Conservation (phyloP, 2,888 invertebrate species). For the Opisthograptis luteolata region DNA sequence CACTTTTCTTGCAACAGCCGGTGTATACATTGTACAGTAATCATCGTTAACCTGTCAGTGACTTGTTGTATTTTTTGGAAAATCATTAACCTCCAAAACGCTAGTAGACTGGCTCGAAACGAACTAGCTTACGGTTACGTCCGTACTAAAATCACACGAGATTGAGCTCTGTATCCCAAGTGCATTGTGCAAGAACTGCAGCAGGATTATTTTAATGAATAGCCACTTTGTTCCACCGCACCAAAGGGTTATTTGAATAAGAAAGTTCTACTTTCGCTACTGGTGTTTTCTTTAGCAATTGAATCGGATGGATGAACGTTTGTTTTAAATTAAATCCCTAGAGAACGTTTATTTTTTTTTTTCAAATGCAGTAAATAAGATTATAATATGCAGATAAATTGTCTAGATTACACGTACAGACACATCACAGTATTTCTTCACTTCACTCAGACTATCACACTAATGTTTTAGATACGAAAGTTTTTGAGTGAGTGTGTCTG, state of each 20-base stretch:
- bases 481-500: too few relatives aligned
- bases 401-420: conserved; percentile 12
- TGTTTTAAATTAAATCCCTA: conserved; percentile 49
- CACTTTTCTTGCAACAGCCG: too few relatives aligned
- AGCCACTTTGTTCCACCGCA: conserved; percentile 69
- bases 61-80: too few relatives aligned
- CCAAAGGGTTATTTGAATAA: conserved; percentile 75
- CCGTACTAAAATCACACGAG: neutral
- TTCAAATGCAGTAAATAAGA: conserved; percentile 20
- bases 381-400: conserved; percentile 1
- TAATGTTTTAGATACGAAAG: too few relatives aligned
- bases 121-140: too few relatives aligned
- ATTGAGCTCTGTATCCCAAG: conserved; percentile 1
- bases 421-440: too few relatives aligned
- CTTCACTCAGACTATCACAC: too few relatives aligned
- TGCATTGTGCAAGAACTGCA: conserved; percentile 22
- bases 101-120: too few relatives aligned
- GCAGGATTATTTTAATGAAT: conserved; percentile 74
- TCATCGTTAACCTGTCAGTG: too few relatives aligned
- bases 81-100: too few relatives aligned
- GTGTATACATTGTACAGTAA: too few relatives aligned
- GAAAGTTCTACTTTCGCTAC: conserved; percentile 70
- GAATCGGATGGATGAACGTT: conserved; percentile 69
- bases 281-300: conserved; percentile 75
- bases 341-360: conserved; percentile 37